Evolutionary conservation across 1,140 invertebrate genomes (phyloP).

Genomic region (Drosophila willistoni): DNA sequence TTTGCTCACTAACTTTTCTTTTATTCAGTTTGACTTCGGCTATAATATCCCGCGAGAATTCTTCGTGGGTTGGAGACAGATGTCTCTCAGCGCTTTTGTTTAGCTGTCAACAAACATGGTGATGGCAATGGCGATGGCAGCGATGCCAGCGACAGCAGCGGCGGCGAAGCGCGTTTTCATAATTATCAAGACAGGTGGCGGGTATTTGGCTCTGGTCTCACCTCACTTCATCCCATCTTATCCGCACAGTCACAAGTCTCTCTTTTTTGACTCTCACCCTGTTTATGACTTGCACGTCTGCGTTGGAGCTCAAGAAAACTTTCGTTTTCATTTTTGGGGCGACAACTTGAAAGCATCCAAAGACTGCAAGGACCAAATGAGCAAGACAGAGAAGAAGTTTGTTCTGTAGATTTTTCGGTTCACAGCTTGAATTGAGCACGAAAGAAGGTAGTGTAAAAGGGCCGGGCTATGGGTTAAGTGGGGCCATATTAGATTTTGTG

Average conservation of each 20-base stretch:
- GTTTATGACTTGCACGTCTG: constrained; percentile 69
- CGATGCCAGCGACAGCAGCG: constrained; percentile 8
- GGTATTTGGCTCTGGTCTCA: neutral
- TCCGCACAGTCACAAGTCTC: neutral
- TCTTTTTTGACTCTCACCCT: constrained; percentile 4
- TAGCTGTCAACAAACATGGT: constrained; percentile 59
- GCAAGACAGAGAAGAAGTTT: neutral
- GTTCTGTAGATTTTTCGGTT: constrained; percentile 6
- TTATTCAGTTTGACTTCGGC: constrained; percentile 10
- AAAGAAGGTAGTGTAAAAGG: constrained; percentile 10
- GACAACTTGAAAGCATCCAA: constrained; percentile 9
- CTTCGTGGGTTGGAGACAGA: constrained; percentile 40
- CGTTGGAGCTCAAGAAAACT: constrained; percentile 45
- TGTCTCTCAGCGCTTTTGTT: constrained; percentile 73
- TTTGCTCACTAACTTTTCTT: constrained; percentile 7
- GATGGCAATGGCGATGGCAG: constrained; percentile 21
- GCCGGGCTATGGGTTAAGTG: constrained; percentile 65
- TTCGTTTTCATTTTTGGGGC: constrained; percentile 52
- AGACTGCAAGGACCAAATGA: constrained; percentile 1
- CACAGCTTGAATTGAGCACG: neutral
- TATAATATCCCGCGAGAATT: constrained; percentile 4
- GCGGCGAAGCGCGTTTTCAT: constrained; percentile 59
- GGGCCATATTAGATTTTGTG: constrained; percentile 69
- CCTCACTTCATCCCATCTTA: neutral
- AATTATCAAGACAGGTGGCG: constrained; percentile 59